These are phyloP conservation scores for Salarias fasciatus DNA, from an alignment of 2,797 vertebrate genomes.

Conservation along the genomic window DNA sequence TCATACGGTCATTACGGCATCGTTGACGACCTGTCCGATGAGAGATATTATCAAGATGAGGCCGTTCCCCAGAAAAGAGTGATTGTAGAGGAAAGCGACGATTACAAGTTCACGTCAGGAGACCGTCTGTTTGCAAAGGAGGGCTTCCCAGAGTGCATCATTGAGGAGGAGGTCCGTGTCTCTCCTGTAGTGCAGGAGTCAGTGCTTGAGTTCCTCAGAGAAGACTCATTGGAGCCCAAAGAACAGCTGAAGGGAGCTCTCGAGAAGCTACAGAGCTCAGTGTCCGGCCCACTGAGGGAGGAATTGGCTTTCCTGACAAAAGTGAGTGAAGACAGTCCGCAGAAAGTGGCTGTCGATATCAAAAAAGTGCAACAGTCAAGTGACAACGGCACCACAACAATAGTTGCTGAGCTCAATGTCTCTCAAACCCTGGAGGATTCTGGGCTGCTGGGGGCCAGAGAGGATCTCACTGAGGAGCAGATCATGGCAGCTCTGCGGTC, in stretches of 20 bases:
- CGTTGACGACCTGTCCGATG: conserved; percentile 84
- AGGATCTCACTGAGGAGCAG: conserved; percentile 79
- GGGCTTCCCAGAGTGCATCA: conserved; percentile 83
- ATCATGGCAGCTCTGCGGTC: conserved; percentile 80
- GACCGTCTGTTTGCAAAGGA: conserved; percentile 71
- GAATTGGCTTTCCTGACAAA: conserved; percentile 87
- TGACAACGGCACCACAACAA: conserved; percentile 83
- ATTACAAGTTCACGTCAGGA: conserved; percentile 56
- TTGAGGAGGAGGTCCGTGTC: conserved; percentile 93
- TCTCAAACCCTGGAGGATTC: conserved; percentile 88
- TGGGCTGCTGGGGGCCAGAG: conserved; percentile 75
- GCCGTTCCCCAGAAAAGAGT: conserved; percentile 47
- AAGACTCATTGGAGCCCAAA: conserved; percentile 87
- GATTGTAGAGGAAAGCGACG: conserved; percentile 70
- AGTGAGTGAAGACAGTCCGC: conserved; percentile 74
- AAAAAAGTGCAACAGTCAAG: conserved; percentile 86
- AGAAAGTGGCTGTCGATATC: conserved; percentile 86
- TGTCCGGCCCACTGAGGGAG: conserved; percentile 88
- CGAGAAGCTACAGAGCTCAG: conserved; percentile 87
- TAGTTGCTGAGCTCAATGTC: conserved; percentile 92
- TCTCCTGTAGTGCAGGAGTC: conserved; percentile 89
- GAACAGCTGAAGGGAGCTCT: conserved; percentile 89
- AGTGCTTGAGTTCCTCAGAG: conserved; percentile 85
- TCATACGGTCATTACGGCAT: conserved; percentile 89
- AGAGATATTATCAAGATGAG: conserved; percentile 83